Percentiles rank a stretch among this genome's conserved stretches.
phyloP scores from a whole-genome alignment of 92 coral and sea anemone genomes.

The Anthopleura xanthogrammica region DNA sequence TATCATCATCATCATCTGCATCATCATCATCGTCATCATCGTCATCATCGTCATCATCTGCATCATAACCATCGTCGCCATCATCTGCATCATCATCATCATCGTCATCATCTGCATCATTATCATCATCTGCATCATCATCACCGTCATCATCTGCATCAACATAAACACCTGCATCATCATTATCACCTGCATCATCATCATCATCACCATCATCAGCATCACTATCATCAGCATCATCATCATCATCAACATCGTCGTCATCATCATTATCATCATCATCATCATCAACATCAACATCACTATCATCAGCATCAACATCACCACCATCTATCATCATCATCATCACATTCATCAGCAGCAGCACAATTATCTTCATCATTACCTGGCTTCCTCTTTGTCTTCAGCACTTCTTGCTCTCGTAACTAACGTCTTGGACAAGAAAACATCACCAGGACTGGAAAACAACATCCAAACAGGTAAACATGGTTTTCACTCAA shows the following conservation, averaged over 20 bases:
- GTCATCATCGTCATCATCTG: background rate
- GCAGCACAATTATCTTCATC: background rate
- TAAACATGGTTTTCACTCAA: too few species aligned
- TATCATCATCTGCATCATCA: too few species aligned
- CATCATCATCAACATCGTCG: too few species aligned
- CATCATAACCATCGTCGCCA: background rate
- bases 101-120: too few species aligned
- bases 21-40: background rate
- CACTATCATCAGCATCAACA: background rate
- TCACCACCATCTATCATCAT: background rate
- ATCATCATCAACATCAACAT: too few species aligned
- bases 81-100: background rate
- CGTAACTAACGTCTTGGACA: conserved; percentile 38
- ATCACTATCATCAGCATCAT: too few species aligned
- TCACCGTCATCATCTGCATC: too few species aligned
- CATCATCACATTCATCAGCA: background rate
- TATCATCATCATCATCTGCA: too few species aligned
- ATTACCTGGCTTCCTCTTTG: conserved; percentile 48
- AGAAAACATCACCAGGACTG: conserved; percentile 28
- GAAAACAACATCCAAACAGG: background rate
- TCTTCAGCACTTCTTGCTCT: conserved; percentile 48
- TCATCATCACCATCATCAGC: too few species aligned
- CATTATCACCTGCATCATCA: too few species aligned
- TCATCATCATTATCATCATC: too few species aligned
- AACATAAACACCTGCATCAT: too few species aligned